Conservation (phyloP, 2,797 vertebrate species). For the Gallinago stenura region DNA sequence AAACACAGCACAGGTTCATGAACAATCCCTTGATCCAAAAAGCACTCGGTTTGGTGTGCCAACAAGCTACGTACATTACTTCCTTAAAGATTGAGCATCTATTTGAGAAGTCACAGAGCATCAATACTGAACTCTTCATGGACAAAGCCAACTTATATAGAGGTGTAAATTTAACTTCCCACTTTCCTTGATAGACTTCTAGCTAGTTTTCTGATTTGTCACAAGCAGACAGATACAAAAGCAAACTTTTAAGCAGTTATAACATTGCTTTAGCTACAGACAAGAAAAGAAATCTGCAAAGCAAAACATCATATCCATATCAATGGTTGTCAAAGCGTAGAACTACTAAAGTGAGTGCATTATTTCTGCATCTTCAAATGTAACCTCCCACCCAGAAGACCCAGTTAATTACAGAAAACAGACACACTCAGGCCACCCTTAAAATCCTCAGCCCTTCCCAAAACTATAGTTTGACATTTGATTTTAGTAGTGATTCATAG, state of each 20-base stretch:
- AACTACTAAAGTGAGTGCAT: not conserved
- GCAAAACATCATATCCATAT: not conserved
- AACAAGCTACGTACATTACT: not conserved
- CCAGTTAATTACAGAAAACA: slow-evolving; percentile 14
- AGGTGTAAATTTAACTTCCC: not conserved
- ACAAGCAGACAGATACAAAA: slow-evolving; percentile 25
- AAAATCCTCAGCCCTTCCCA: slow-evolving; percentile 14
- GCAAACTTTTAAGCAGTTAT: slow-evolving; percentile 31
- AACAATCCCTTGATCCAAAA: not conserved
- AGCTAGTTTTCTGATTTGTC: not conserved
- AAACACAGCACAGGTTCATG: not conserved
- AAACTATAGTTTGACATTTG: not conserved
- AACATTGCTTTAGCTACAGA: slow-evolving; percentile 18
- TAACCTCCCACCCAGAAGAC: not conserved
- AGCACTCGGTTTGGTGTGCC: not conserved
- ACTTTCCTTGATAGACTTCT: not conserved
- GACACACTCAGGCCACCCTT: slow-evolving; percentile 65
- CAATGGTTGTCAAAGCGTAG: not conserved
- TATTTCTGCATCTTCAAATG: not conserved
- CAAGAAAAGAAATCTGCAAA: slow-evolving; percentile 41
- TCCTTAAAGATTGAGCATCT: not conserved
- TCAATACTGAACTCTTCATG: not conserved
- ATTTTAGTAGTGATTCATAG: not conserved
- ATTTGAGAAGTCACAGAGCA: not conserved
- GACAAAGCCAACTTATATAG: not conserved